Percentiles rank a stretch among this genome's conserved stretches.
Evolutionary conservation across 2,797 vertebrate genomes (phyloP).

Genomic region (Cheirogaleus major): DNA sequence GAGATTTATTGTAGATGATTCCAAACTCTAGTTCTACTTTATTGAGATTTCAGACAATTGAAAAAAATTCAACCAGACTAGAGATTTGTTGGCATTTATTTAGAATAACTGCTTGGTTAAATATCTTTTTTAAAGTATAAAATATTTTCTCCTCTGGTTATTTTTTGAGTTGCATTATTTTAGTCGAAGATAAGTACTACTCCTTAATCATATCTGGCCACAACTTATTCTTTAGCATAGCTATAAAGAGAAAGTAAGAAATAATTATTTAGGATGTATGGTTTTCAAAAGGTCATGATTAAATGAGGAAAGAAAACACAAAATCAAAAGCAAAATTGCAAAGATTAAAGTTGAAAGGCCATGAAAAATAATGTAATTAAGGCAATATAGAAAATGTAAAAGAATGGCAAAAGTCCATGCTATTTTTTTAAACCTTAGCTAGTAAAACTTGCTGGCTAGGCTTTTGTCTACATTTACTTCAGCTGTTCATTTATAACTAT

Average conservation of each 20-base stretch:
- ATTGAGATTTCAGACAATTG: neutral
- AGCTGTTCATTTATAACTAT: neutral
- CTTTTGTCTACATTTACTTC: neutral
- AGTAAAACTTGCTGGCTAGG: neutral
- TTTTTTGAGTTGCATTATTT: neutral
- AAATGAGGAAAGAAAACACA: neutral
- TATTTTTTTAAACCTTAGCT: neutral
- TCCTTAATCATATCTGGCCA: neutral
- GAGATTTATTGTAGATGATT: neutral
- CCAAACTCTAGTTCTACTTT: neutral
- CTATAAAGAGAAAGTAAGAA: neutral
- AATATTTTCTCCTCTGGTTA: neutral
- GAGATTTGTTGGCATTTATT: neutral
- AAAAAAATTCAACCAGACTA: neutral
- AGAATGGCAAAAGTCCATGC: neutral
- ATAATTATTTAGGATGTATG: neutral
- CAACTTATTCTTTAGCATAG: neutral
- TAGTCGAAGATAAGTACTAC: neutral
- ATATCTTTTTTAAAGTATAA: neutral
- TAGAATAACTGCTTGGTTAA: neutral
- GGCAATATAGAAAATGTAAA: neutral
- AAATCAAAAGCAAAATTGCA: neutral
- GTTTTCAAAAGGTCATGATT: neutral
- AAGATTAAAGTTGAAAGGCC: neutral
- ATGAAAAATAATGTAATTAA: neutral